Percentiles rank a stretch among this genome's conserved stretches.
phyloP scores from a whole-genome alignment of 2,113 vertebrate species.

The Hemicordylus capensis region DNA sequence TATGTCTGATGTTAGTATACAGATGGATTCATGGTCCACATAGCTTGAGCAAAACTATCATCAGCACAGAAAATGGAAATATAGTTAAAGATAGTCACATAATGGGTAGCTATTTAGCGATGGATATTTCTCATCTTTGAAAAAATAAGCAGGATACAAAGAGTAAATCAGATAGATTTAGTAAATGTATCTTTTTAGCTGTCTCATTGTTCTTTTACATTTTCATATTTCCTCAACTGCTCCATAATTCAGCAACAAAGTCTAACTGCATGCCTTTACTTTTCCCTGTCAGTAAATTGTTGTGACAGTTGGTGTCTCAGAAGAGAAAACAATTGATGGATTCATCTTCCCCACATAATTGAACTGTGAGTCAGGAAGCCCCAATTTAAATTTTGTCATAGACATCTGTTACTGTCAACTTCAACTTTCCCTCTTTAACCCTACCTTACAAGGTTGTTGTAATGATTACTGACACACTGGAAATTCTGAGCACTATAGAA shows the following conservation, averaged over 20 bases:
- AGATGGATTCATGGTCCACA: not conserved
- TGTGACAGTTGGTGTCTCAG: not conserved
- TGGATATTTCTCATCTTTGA: too few relatives aligned
- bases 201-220: not conserved
- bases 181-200: not conserved
- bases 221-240: not conserved
- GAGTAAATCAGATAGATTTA: too few relatives aligned
- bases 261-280: not conserved
- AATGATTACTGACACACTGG: not conserved
- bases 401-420: not conserved
- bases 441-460: not conserved
- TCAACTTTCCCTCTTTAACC: not conserved
- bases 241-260: slow-evolving; percentile 2
- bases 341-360: not conserved
- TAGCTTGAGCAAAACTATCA: not conserved
- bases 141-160: too few relatives aligned
- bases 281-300: not conserved
- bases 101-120: not conserved
- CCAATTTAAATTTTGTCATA: not conserved
- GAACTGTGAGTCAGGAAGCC: not conserved
- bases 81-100: not conserved
- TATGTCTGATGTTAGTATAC: not conserved
- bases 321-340: not conserved
- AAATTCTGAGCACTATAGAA: not conserved
- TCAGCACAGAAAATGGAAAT: not conserved